phyloP scores from a whole-genome alignment of 2,113 vertebrate species.

The Pachycephala philippinensis region DNA sequence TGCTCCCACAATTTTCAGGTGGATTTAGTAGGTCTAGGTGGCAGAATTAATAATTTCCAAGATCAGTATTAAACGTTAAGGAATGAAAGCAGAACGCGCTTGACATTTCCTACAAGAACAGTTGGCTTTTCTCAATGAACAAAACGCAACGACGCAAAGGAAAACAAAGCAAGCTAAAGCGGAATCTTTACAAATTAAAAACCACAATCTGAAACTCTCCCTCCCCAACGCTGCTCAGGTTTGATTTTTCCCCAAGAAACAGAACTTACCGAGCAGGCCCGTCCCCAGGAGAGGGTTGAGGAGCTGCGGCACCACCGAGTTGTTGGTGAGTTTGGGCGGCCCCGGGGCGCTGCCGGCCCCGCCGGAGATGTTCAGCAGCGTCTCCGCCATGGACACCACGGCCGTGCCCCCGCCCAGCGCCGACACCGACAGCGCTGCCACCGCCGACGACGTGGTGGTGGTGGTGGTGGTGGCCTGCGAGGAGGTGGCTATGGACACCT shows the following conservation, averaged over 20 bases:
- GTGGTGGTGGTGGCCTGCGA: conserved; percentile 87
- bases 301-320: conserved; percentile 81
- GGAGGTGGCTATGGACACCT: conserved; percentile 90
- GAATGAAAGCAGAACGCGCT: not conserved
- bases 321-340: conserved; percentile 75
- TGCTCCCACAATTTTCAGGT: not conserved
- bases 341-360: conserved; percentile 72
- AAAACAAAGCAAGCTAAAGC: conserved; percentile 36
- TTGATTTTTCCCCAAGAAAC: not conserved
- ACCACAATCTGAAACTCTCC: conserved; percentile 41
- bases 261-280: conserved; percentile 78
- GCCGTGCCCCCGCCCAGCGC: conserved; percentile 80
- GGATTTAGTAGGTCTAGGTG: conserved; percentile 9
- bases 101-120: not conserved
- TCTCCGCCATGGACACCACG: conserved; percentile 83
- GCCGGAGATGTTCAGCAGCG: conserved; percentile 78
- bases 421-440: conserved; percentile 85
- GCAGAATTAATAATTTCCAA: conserved; percentile 45
- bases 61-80: not conserved
- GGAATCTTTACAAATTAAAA: conserved; percentile 49
- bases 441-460: conserved; percentile 85
- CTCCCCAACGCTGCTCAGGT: not conserved
- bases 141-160: conserved; percentile 42
- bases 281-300: conserved; percentile 83
- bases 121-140: not conserved